phyloP scores from a whole-genome alignment of 2,797 vertebrate species.

The Echeneis naucrates region DNA sequence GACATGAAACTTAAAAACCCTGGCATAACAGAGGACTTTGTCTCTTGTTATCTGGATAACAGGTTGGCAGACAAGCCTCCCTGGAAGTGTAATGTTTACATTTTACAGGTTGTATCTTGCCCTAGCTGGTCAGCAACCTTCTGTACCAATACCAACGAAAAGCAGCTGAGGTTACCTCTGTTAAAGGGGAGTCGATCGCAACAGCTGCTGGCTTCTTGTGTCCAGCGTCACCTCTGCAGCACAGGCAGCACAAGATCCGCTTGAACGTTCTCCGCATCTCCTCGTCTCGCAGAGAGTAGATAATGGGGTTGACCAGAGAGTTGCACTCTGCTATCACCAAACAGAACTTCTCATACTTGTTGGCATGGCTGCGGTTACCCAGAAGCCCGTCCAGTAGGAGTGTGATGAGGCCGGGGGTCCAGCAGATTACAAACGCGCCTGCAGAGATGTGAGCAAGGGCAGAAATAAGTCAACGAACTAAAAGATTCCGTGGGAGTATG shows the following conservation, averaged over 20 bases:
- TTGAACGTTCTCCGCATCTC: conserved; percentile 93
- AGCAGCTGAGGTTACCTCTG: conserved; percentile 56
- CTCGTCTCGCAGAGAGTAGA: conserved; percentile 90
- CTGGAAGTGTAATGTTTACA: background rate
- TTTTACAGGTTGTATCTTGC: background rate
- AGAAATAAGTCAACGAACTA: background rate
- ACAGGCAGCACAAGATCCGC: conserved; percentile 87
- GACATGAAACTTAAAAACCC: background rate
- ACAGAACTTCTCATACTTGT: conserved; percentile 91
- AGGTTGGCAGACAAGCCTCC: background rate
- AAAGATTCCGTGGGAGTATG: background rate
- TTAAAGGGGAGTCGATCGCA: conserved; percentile 59
- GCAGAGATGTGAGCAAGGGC: conserved; percentile 18
- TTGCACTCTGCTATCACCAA: conserved; percentile 92
- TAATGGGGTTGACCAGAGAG: conserved; percentile 92
- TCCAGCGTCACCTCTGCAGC: conserved; percentile 43
- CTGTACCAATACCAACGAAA: background rate
- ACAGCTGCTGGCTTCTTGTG: conserved; percentile 40
- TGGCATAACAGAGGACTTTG: background rate
- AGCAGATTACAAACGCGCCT: conserved; percentile 97
- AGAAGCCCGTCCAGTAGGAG: conserved; percentile 90
- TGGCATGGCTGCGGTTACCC: conserved; percentile 84
- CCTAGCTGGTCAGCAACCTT: background rate
- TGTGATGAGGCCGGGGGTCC: conserved; percentile 92
- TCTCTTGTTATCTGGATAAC: background rate